Evolutionary conservation across 2,888 invertebrate genomes (phyloP).

Genomic region (Anoplius nigerrimus): DNA sequence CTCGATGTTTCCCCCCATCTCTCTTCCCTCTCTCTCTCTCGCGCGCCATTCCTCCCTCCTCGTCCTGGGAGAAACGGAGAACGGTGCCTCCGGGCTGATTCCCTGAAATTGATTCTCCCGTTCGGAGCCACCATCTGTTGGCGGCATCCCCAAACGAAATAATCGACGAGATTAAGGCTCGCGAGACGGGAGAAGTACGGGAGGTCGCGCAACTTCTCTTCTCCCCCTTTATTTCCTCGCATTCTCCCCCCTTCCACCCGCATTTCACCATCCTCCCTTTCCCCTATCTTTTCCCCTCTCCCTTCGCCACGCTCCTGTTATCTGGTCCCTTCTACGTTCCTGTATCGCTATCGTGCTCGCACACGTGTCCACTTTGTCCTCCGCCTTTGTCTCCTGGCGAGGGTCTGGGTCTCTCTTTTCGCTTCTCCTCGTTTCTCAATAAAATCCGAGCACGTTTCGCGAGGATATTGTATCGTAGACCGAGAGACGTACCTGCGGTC

Average conservation of each 20-base stretch:
- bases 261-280: background rate
- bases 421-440: conserved; percentile 36
- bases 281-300: background rate
- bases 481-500: conserved; percentile 35
- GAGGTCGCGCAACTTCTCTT: conserved; percentile 5
- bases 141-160: conserved; percentile 61
- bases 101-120: conserved; percentile 57
- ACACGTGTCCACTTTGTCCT: background rate
- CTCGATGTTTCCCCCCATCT: conserved; percentile 41
- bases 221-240: background rate
- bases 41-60: conserved; percentile 27
- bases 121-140: conserved; percentile 56
- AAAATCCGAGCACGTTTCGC: conserved; percentile 48
- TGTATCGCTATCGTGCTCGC: background rate
- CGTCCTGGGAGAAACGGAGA: conserved; percentile 36
- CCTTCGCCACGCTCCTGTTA: background rate
- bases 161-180: conserved; percentile 56
- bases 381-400: background rate
- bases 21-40: conserved; percentile 9
- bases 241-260: background rate
- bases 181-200: conserved; percentile 12
- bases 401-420: conserved; percentile 25
- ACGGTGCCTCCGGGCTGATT: conserved; percentile 53
- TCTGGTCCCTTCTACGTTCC: background rate
- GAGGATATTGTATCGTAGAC: conserved; percentile 41